A percentile compares a stretch with the other conserved stretches of the same genome.
Evolutionary conservation across 2,113 vertebrate genomes (phyloP).

Genomic region (Platichthys flesus): DNA sequence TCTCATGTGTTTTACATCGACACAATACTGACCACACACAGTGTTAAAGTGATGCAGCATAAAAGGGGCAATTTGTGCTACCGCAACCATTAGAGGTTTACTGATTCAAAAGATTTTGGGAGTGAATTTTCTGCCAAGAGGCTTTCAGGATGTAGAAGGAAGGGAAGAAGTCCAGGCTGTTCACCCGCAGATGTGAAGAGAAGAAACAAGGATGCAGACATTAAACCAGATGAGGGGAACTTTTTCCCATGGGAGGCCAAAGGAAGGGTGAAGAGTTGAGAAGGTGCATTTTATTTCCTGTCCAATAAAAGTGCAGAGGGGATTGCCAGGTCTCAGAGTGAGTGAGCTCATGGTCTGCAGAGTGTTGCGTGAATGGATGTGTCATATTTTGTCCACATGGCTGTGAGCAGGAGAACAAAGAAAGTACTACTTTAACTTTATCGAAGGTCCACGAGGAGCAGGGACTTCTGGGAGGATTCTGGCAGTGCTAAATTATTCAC

Average conservation of each 20-base stretch:
- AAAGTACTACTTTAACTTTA: slow-evolving; percentile 40
- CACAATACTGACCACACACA: slow-evolving; percentile 61
- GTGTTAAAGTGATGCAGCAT: slow-evolving; percentile 26
- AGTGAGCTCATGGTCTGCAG: slow-evolving; percentile 60
- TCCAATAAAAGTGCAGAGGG: slow-evolving; percentile 45
- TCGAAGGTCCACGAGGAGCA: slow-evolving; percentile 34
- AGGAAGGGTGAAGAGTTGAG: slow-evolving; percentile 37
- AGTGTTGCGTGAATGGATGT: slow-evolving; percentile 42
- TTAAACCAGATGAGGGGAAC: slow-evolving; percentile 49
- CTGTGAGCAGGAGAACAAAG: slow-evolving; percentile 49
- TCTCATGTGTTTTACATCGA: slow-evolving; percentile 3
- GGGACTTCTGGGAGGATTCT: slow-evolving; percentile 44
- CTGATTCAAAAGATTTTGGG: slow-evolving; percentile 24
- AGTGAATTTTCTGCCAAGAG: slow-evolving; percentile 4
- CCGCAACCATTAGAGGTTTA: not conserved
- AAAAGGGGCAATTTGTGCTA: slow-evolving; percentile 13
- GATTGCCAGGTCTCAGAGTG: slow-evolving; percentile 47
- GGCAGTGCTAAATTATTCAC: slow-evolving; percentile 27
- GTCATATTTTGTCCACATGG: slow-evolving; percentile 60
- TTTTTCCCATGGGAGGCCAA: slow-evolving; percentile 33
- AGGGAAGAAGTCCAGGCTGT: not conserved
- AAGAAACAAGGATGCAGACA: slow-evolving; percentile 11
- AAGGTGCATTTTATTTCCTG: slow-evolving; percentile 54
- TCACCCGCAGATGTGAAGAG: slow-evolving; percentile 14
- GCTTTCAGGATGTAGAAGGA: slow-evolving; percentile 3